phyloP scores from a whole-genome alignment of 2,888 invertebrate genomes.

The Pristionchus fissidentatus region DNA sequence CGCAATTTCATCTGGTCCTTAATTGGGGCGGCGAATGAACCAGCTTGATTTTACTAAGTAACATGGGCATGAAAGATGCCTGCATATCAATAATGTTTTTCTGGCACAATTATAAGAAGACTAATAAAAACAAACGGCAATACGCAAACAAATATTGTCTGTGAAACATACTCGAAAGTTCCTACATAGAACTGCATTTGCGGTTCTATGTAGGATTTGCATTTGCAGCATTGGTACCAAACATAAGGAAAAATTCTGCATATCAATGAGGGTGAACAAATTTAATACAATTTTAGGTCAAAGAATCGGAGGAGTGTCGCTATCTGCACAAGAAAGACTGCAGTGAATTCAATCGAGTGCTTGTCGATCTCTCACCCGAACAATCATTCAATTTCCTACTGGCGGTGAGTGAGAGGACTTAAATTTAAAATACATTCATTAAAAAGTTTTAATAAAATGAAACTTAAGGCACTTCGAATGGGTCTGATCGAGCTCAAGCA shows the following conservation, averaged over 20 bases:
- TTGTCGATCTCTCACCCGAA: conserved; percentile 71
- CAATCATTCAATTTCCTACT: conserved; percentile 72
- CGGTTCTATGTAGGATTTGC: no score
- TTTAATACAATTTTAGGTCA: conserved; percentile 64
- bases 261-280: neutral
- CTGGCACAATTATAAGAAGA: no score
- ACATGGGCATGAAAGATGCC: no score
- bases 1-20: no score
- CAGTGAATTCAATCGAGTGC: conserved; percentile 70
- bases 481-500: conserved; percentile 75
- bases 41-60: no score
- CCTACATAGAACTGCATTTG: no score
- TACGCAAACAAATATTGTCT: no score
- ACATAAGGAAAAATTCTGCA: neutral
- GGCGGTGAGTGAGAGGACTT: conserved; percentile 58
- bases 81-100: no score
- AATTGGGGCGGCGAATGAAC: no score
- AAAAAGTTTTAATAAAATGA: neutral
- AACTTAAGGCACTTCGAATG: conserved; percentile 71
- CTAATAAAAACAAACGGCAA: no score
- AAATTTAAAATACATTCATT: neutral
- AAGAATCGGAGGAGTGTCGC: conserved; percentile 72
- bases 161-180: no score
- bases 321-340: conserved; percentile 69
- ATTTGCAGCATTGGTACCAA: neutral